Base-by-base conservation (phyloP, 2,797 vertebrate genomes). In the Staurois parvus region DNA sequence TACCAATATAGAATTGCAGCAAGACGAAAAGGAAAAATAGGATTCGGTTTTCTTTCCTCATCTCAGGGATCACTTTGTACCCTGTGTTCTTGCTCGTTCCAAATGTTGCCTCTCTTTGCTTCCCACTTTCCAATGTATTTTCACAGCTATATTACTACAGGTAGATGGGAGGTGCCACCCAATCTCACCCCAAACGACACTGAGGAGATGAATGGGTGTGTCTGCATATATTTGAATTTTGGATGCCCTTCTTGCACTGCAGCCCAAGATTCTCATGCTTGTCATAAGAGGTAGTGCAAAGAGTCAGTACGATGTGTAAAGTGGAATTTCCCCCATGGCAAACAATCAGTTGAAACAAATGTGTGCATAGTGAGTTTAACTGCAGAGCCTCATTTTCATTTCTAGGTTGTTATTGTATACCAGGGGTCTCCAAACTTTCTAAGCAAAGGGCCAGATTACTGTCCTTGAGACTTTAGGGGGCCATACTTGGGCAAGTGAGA, bases 1-100 rank as follows among this genome's bases (percentile, higher is more conserved):
- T 84, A 84, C 82, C 74, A 29, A 76, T 68, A 24, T 77, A 30
- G 42, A 66, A 76, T 68, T 40, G 74, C 19, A 83, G 72, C 8
- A 83, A n/a, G 28, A 56, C n/a, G 30, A 67, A 10, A 29, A 83
- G 40, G 21, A 73, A 26, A 24, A 68, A 15, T 3, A 59, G 30
- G 72, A 83, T 34, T 2, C 52, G 0, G 13, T 21, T 64, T 26
- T 52, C 74, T 29, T 11, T 67, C 40, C 64, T 10, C 81, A 83
- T 83, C 77, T 24, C 17, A 6, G 24, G 17, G 4, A 6, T 77
- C 24, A 34, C 56, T n/a, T 26, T 17, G 32, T 28, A 7, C 10
- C 34, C 26, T 40, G 21, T n/a, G 40, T 12, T 21, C 5, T 13
- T 24, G 12, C 28, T 52, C 32, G 45, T 7, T 48, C 72, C 13